These are phyloP conservation scores for Coelogynopora nodosa DNA, from an alignment of 2,888 invertebrate genomes.

Conservation along the genomic window DNA sequence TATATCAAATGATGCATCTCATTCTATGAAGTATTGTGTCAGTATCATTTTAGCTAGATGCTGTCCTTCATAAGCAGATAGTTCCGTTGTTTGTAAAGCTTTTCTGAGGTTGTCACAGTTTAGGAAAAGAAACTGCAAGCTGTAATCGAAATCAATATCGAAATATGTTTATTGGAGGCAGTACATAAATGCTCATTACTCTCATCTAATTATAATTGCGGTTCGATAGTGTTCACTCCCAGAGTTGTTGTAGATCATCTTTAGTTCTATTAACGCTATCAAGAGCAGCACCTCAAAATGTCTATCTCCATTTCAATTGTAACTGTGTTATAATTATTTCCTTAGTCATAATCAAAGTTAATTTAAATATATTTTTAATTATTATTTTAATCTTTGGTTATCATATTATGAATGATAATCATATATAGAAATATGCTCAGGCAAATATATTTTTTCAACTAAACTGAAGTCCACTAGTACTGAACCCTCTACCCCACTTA, in stretches of 20 bases:
- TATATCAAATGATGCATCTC: slow-evolving; percentile 22
- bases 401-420: too few species aligned
- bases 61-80: background rate
- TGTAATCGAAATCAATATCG: background rate
- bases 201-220: background rate
- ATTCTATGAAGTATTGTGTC: background rate
- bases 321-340: too few species aligned
- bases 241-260: background rate
- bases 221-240: background rate
- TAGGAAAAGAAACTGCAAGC: background rate
- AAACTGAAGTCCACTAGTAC: background rate
- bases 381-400: too few species aligned
- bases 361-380: too few species aligned
- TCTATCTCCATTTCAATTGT: background rate
- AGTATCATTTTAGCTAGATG: background rate
- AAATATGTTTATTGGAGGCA: background rate
- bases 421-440: background rate
- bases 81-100: background rate
- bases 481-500: background rate
- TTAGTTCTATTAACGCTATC: background rate
- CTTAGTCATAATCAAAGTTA: too few species aligned
- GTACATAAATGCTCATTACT: background rate
- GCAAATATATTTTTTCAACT: background rate
- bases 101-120: slow-evolving; percentile 23
- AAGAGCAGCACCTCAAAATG: slow-evolving; percentile 17